Conservation (phyloP, 2,888 invertebrate genomes). For the Ceraclea dissimilis region DNA sequence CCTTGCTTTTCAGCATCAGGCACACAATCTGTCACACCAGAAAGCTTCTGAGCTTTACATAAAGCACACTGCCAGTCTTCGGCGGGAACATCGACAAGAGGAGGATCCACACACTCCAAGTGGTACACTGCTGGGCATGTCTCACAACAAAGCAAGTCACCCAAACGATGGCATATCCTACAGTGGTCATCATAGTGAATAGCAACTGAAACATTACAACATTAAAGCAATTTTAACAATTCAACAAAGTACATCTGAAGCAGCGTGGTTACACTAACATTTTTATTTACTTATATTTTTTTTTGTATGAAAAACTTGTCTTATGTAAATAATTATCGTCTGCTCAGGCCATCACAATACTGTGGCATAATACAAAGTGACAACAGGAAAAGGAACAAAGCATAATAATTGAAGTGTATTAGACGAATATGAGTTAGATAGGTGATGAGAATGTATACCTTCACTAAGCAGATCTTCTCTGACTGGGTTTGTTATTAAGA, state of each 20-base stretch:
- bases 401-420: no score
- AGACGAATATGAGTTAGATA: no score
- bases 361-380: no score
- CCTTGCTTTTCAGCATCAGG: constrained; percentile 88
- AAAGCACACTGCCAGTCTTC: constrained; percentile 97
- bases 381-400: no score
- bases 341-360: no score
- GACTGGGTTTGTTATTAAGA: constrained; percentile 86
- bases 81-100: constrained; percentile 86
- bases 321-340: no score
- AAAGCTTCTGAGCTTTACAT: constrained; percentile 85
- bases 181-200: constrained; percentile 92
- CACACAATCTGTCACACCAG: constrained; percentile 90
- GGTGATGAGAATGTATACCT: no score
- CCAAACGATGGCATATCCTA: constrained; percentile 83
- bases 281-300: no score
- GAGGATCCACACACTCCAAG: constrained; percentile 92
- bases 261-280: background rate
- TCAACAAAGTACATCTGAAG: no score
- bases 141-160: constrained; percentile 94
- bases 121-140: constrained; percentile 98
- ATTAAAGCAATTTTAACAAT: no score
- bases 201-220: constrained; percentile 46
- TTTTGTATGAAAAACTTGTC: no score
- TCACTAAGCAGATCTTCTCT: constrained; percentile 90